Evolutionary conservation across 2,888 invertebrate species (phyloP).

Genomic region (Hanleya hanleyi): DNA sequence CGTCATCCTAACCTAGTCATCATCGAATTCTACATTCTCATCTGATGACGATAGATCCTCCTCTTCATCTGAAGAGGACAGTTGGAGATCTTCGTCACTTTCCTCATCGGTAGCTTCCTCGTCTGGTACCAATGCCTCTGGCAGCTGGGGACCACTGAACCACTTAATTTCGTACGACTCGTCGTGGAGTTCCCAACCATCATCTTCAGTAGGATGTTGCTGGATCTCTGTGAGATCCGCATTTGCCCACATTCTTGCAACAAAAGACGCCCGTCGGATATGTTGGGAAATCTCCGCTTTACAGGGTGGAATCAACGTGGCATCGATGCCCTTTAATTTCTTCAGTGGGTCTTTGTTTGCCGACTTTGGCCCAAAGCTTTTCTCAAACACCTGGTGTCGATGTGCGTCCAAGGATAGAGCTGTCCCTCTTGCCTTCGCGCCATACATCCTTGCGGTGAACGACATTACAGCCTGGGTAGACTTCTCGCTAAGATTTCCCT

Average conservation of each 20-base stretch:
- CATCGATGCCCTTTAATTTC: conserved; percentile 16
- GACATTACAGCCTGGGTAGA: background rate
- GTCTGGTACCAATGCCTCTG: conserved; percentile 8
- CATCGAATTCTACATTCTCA: background rate
- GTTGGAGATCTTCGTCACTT: background rate
- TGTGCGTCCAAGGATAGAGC: background rate
- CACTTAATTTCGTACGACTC: background rate
- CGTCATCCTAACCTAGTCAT: too few relatives aligned
- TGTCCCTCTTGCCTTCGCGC: conserved; percentile 1
- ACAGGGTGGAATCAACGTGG: conserved; percentile 10
- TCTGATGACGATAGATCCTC: background rate
- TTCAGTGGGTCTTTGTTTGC: conserved; percentile 12
- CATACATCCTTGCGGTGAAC: conserved; percentile 4
- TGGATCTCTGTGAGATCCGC: background rate
- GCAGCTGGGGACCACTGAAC: conserved; percentile 9
- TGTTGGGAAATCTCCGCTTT: background rate
- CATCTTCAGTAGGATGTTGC: conserved; percentile 11
- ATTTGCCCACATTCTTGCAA: conserved; percentile 10
- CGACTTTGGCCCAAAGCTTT: conserved; percentile 8
- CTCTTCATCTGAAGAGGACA: conserved; percentile 8
- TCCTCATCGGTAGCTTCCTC: background rate
- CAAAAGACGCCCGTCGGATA: conserved; percentile 12
- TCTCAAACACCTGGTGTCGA: background rate
- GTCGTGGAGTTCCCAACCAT: conserved; percentile 8
- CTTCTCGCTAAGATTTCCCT: conserved; percentile 2